Percentiles rank a stretch among this genome's conserved stretches.
phyloP scores from a whole-genome alignment of 2,113 vertebrate genomes.

The Clarias batrachus region DNA sequence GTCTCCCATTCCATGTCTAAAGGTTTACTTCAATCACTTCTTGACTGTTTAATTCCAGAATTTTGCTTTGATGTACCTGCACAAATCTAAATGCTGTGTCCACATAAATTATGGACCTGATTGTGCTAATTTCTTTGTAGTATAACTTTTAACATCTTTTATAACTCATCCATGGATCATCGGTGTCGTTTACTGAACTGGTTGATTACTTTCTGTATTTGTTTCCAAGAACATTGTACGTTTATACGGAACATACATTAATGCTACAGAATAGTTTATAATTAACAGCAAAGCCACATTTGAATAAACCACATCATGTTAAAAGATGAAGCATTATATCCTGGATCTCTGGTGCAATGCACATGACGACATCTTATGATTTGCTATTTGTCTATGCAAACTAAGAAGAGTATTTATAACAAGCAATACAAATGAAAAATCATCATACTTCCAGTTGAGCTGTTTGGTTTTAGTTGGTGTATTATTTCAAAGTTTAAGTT shows the following conservation, averaged over 20 bases:
- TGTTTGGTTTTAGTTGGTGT: too few relatives aligned
- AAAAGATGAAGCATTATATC: not conserved
- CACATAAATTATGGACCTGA: too few relatives aligned
- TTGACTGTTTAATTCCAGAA: too few relatives aligned
- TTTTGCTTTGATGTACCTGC: too few relatives aligned
- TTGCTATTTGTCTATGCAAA: slow-evolving; percentile 21
- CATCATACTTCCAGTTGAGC: not conserved
- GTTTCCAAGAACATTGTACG: not conserved
- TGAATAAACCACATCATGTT: not conserved
- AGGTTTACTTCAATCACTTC: too few relatives aligned
- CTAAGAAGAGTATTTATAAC: not conserved
- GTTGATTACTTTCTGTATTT: not conserved
- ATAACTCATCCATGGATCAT: not conserved
- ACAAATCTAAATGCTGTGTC: not conserved
- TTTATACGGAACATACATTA: not conserved
- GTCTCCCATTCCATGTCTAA: too few relatives aligned
- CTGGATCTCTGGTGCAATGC: not conserved
- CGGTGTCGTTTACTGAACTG: not conserved
- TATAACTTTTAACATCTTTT: not conserved
- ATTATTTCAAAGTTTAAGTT: not conserved
- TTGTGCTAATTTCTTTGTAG: not conserved
- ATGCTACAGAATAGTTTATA: not conserved
- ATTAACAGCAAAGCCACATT: not conserved
- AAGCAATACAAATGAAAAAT: not conserved
- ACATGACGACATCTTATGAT: too few relatives aligned